Base-by-base conservation (phyloP, 2,888 invertebrate genomes). In the Podotricha telesiphe region DNA sequence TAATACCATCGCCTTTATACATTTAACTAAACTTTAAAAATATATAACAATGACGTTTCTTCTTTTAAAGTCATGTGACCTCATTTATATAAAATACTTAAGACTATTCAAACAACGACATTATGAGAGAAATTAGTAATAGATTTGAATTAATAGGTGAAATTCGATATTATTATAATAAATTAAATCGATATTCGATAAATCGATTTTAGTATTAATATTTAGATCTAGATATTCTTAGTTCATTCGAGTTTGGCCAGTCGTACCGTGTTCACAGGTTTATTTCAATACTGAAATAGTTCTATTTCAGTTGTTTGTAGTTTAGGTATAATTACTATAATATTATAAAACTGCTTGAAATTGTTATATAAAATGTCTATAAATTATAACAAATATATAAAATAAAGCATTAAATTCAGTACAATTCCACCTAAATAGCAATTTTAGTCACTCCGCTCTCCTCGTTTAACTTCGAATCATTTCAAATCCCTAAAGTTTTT, bases 231-330 rank as follows among this genome's bases (percentile, higher is more conserved):
- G 2, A 28, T 28, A 28, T 15, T 11, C 11, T 50, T 20, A 13
- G n/a, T 17, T 17, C 17, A 13, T 2, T 0, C 5, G n/a, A 45
- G 0, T n/a, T 2, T 22, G 45, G 28, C n/a, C 15, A 42, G 45
- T 59, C 11, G 28, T 20, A 55, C 11, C 28, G 45, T 59, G 59
- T 59, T 59, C 59, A 59, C n/a, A 6, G 22, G 20, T 58, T 22
- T 10, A 42, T 55, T 37, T 55, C 53, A 17, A 1, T 34, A 17
- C 20, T 20, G n/a, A 22, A 6, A 45, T 59, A 22, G n/a, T 22
- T 59, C 22, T 45, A 4, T 28, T n/a, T n/a, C n/a, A n/a, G 28
- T 28, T 4, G 2, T 28, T 28, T 28, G 28, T 28, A 28, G 3
- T 59, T 17, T 15, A 37, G 7, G 1, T n/a, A 11, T 55, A 11